phyloP scores from a whole-genome alignment of 1,140 invertebrate species.

The Drosophila asahinai region DNA sequence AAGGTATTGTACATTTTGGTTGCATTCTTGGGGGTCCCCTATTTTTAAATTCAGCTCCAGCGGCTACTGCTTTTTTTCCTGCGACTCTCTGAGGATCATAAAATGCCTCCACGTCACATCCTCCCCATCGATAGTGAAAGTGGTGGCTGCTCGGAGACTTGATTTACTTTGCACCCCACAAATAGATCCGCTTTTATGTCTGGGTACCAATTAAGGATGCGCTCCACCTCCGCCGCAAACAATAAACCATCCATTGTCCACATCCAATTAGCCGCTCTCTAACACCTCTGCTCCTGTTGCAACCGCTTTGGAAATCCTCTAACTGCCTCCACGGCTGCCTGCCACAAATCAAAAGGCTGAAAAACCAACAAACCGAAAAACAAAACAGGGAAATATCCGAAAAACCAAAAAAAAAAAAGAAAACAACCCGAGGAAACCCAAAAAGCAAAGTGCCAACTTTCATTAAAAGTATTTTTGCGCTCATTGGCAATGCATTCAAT shows the following conservation, averaged over 20 bases:
- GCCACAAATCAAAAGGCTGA: slow-evolving; percentile 72
- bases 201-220: slow-evolving; percentile 44
- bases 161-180: slow-evolving; percentile 32
- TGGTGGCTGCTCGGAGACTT: slow-evolving; percentile 1
- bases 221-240: slow-evolving; percentile 8
- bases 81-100: neutral
- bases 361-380: slow-evolving; percentile 23
- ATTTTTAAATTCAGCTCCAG: too few species aligned
- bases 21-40: too few species aligned
- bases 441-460: slow-evolving; percentile 81
- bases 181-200: slow-evolving; percentile 21
- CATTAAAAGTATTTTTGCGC: slow-evolving; percentile 81
- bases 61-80: neutral
- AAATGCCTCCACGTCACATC: slow-evolving; percentile 5
- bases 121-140: slow-evolving; percentile 23
- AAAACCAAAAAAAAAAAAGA: slow-evolving; percentile 43
- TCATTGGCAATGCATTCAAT: slow-evolving; percentile 80
- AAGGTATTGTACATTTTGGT: too few species aligned
- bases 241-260: slow-evolving; percentile 40
- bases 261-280: slow-evolving; percentile 39
- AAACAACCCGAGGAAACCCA: slow-evolving; percentile 51
- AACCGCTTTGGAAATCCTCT: slow-evolving; percentile 23
- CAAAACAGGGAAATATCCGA: slow-evolving; percentile 18
- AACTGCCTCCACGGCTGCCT: slow-evolving; percentile 53
- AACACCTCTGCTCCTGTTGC: slow-evolving; percentile 35